phyloP scores from a whole-genome alignment of 2,888 invertebrate genomes.

The Dryococelus australis region DNA sequence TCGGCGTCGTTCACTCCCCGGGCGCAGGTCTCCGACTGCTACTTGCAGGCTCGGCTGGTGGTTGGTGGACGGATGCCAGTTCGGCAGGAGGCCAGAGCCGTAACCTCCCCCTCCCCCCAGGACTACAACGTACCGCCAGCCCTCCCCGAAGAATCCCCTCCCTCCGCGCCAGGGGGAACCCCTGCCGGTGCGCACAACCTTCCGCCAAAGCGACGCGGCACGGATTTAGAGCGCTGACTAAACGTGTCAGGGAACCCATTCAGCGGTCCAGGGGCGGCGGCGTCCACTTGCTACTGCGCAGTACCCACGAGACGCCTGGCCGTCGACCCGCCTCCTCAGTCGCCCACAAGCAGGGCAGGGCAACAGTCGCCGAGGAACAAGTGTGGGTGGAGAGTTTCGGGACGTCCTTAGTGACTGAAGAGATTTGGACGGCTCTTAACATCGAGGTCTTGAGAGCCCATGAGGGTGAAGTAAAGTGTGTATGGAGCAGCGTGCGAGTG shows the following conservation, averaged over 20 bases:
- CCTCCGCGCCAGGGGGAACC: not conserved
- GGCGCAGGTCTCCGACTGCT: conserved; percentile 19
- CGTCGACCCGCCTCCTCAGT: not conserved
- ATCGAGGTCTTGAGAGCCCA: too few species aligned
- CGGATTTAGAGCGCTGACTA: conserved; percentile 37
- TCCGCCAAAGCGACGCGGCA: conserved; percentile 30
- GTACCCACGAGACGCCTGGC: not conserved
- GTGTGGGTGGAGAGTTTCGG: too few species aligned
- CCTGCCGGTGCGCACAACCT: conserved; percentile 24
- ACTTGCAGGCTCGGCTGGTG: conserved; percentile 35
- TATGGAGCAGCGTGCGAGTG: too few species aligned
- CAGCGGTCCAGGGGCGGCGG: not conserved
- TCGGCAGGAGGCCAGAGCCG: conserved; percentile 24
- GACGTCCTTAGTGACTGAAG: too few species aligned
- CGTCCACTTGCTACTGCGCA: conserved; percentile 8
- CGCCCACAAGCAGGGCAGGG: not conserved
- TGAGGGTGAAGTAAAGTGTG: too few species aligned
- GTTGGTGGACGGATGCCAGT: conserved; percentile 39
- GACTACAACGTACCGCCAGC: not conserved
- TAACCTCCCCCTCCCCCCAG: not conserved
- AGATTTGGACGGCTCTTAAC: too few species aligned
- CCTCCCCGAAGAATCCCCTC: not conserved
- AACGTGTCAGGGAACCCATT: conserved; percentile 36
- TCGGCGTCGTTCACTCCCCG: not conserved
- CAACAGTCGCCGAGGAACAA: too few species aligned